phyloP scores from a whole-genome alignment of 64 coral and sea anemone species.

The Trachythela sp. region DNA sequence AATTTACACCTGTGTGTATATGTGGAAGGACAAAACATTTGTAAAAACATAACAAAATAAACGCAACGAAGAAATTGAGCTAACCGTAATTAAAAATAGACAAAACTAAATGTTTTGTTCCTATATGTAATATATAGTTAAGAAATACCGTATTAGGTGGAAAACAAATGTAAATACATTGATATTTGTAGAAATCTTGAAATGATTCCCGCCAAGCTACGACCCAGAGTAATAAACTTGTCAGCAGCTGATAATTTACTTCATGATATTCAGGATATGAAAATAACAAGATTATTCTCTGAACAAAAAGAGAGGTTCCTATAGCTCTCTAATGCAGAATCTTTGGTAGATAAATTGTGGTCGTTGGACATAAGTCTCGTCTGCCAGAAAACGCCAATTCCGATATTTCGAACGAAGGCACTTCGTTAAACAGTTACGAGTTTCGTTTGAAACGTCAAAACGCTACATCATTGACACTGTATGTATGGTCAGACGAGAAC shows the following conservation, averaged over 20 bases:
- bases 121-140: no score
- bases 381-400: no score
- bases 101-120: no score
- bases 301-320: background rate
- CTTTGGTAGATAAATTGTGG: no score
- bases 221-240: background rate
- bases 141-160: background rate
- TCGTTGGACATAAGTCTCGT: no score
- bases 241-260: background rate
- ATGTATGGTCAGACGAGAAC: no score
- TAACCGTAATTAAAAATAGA: background rate
- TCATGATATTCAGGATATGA: background rate
- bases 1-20: background rate
- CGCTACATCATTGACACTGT: no score
- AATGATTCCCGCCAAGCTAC: background rate
- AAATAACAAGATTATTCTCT: background rate
- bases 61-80: background rate
- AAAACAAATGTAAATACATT: background rate
- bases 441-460: no score
- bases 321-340: background rate
- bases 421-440: no score
- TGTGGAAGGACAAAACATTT: slow-evolving; percentile 6
- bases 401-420: no score
- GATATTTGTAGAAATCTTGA: background rate
- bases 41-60: background rate